Conservation (phyloP, 2,888 invertebrate species). For the Bruchidius siliquastri region DNA sequence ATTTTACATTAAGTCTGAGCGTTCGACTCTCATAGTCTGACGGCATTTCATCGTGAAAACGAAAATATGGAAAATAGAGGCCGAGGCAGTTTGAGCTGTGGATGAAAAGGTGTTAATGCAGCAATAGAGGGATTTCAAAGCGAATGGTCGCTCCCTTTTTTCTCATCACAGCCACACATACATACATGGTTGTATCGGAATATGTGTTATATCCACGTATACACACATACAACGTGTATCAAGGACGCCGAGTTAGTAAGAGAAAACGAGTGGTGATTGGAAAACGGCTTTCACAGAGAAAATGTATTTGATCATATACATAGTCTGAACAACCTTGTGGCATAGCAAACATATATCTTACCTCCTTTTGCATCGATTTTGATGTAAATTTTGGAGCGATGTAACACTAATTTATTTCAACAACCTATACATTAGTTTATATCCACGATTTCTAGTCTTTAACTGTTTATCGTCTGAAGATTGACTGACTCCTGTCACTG, state of each 20-base stretch:
- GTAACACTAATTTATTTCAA: too few relatives aligned
- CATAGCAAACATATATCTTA: too few relatives aligned
- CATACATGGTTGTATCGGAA: background rate
- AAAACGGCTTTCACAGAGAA: too few relatives aligned
- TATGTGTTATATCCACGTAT: background rate
- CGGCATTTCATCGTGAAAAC: background rate
- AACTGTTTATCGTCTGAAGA: too few relatives aligned
- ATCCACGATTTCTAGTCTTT: too few relatives aligned
- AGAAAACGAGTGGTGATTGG: too few relatives aligned
- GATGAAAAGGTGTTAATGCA: background rate
- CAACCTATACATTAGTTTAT: too few relatives aligned
- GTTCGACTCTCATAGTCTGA: background rate
- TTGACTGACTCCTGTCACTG: too few relatives aligned
- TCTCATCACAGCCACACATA: background rate
- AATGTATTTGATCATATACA: too few relatives aligned
- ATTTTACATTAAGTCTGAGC: background rate
- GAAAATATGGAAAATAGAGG: background rate
- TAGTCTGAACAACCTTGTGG: too few relatives aligned
- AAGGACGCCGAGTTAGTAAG: background rate
- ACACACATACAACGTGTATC: background rate
- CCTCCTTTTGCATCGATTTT: too few relatives aligned
- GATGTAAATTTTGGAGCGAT: too few relatives aligned
- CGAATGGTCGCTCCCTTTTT: background rate
- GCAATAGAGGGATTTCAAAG: background rate
- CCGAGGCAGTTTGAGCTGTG: background rate